Evolutionary conservation across 2,888 invertebrate genomes (phyloP), one percentile per base, ranked within the genome.

Genomic region (Blomia tropicalis): DNA sequence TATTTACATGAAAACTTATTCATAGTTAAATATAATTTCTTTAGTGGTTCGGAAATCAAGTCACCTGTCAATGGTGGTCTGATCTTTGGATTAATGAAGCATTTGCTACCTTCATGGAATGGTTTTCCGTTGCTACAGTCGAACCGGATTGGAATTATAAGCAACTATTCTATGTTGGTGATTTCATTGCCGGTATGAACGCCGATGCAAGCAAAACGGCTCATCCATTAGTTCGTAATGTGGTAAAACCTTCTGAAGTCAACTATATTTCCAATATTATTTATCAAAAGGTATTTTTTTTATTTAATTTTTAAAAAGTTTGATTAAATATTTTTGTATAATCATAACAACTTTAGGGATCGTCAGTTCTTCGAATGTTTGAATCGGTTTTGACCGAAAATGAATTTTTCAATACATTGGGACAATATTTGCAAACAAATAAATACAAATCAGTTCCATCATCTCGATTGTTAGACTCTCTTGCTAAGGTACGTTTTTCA

Each of bases 301-400:
- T 17, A 31, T 27, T 1, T 14, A 27, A 23, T 58, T 25, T 27
- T 19, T 2, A 5, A n/a, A 17, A 23, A 23, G n/a, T 27, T 43
- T 41, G 22, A 43, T 17, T 60, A 36, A 1, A 25, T n/a, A 43
- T 4, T 91, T 0, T 95, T 93, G 71, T 82, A n/a, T n/a, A n/a
- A n/a, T n/a, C n/a, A n/a, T n/a, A n/a, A n/a, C n/a, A n/a, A n/a
- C n/a, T 81, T 66, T 93, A 93, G 84, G 90, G 90, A 17, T 82
- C 88, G 0, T 82, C 90, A 0, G 76, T 92, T 5, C 79, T 93
- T 60, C 78, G 90, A 59, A 92, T 93, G 92, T 73, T 92, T 44
- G 62, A 62, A 44, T 62, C 4, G 2, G 58, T 58, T 23, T 44
- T 62, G 31, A 25, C 23, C 1, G 23, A 23, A 17, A 25, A 27